Evolutionary conservation across 2,113 vertebrate genomes (phyloP).

Genomic region (Caretta caretta): DNA sequence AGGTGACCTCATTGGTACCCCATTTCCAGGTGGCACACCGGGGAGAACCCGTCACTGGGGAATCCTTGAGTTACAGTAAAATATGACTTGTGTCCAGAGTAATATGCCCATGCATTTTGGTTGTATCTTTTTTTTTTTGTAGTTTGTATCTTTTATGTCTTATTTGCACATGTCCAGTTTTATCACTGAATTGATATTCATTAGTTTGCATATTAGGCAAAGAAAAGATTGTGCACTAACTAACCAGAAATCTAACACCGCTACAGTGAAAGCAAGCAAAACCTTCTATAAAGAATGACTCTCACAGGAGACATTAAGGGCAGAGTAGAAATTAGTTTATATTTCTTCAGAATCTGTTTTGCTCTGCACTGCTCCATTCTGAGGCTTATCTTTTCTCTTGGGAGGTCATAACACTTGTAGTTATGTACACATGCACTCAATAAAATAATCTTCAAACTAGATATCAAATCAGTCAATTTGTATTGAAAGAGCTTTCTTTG

Average conservation of each 20-base stretch:
- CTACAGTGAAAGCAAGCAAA: neutral
- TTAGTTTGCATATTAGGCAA: conserved; percentile 20
- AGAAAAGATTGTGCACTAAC: conserved; percentile 21
- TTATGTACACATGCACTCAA: conserved; percentile 39
- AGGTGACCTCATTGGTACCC: too few relatives aligned
- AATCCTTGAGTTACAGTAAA: neutral
- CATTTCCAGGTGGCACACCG: too few relatives aligned
- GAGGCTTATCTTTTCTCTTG: conserved; percentile 53
- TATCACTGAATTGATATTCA: neutral
- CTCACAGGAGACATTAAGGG: conserved; percentile 45
- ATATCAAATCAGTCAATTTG: neutral
- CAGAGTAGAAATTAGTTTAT: conserved; percentile 49
- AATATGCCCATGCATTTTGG: neutral
- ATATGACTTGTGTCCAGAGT: neutral
- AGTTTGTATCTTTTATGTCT: neutral
- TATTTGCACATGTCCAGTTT: neutral
- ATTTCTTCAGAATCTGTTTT: conserved; percentile 58
- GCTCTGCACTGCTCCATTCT: conserved; percentile 10
- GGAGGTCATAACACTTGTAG: conserved; percentile 52
- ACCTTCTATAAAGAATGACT: conserved; percentile 29
- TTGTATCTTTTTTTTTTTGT: neutral
- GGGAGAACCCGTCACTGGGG: too few relatives aligned
- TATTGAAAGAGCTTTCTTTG: neutral
- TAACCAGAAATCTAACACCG: conserved; percentile 15
- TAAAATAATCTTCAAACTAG: conserved; percentile 55